Base-by-base conservation (phyloP, 2,797 vertebrate genomes). In the Crax fasciolata region DNA sequence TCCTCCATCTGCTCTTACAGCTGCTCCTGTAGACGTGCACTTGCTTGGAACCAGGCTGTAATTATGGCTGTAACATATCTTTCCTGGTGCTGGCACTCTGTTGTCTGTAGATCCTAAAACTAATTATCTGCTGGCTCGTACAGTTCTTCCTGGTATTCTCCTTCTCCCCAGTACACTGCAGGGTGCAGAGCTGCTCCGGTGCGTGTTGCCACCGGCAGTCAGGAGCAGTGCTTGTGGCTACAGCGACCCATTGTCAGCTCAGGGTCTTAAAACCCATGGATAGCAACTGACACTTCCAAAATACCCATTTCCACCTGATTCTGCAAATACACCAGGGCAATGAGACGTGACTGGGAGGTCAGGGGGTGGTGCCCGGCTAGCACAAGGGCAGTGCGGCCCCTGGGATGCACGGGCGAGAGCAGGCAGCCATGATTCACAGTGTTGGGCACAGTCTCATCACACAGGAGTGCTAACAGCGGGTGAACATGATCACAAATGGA, bases 31-130 rank as follows among this genome's bases (percentile, higher is more conserved):
- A 23, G 81, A 24, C 4, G 4, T 17, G 65, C 0, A 3, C 54
- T 44, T 70, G 58, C 83, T 43, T 41, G 39, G 70, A 75, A 8
- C 38, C 81, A 25, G 85, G 63, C 94, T 66, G 63, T 51, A 76
- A 12, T 65, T 9, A n/a, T 13, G 67, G 59, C 49, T 82, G 49
- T 66, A 19, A 46, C 18, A 3, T n/a, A 2, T 28, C 84, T 71
- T 73, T 24, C 84, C 81, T 38, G 89, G 32, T 72, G 87, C 89
- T 84, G 80, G 86, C 94, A 15, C 80, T 91, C 78, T 11, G 16
- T 2, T 68, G 74, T 65, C 84, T 84, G 75, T 51, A 23, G 54
- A 17, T 65, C 83, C 87, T 61, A 23, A 16, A 65, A 9, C 0
- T 20, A 57, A 49, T 87, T 61, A 57, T 44, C 62, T 30, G 1